Evolutionary conservation across 2,113 vertebrate species (phyloP).

Genomic region (Felis catus): F.catus_Fca126_mat1.0 CM031426.1:12041501-12042000

Average conservation of each 20-base stretch:
- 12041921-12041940: neutral
- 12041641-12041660: neutral
- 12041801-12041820: neutral
- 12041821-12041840: neutral
- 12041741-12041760: fast-evolving
- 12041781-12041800: neutral
- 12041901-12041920: neutral
- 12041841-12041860: neutral
- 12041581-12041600: neutral
- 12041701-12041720: neutral
- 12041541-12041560: neutral
- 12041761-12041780: no score
- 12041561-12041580: neutral
- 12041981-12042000: neutral
- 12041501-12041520: neutral
- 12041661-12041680: no score
- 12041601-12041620: neutral
- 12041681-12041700: no score
- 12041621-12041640: neutral
- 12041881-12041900: neutral
- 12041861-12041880: neutral
- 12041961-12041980: fast-evolving
- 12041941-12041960: fast-evolving
- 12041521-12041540: neutral
- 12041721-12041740: neutral